Evolutionary conservation across 2,888 invertebrate genomes (phyloP), one percentile per base, ranked within the genome.

Genomic region (Actias luna): DNA sequence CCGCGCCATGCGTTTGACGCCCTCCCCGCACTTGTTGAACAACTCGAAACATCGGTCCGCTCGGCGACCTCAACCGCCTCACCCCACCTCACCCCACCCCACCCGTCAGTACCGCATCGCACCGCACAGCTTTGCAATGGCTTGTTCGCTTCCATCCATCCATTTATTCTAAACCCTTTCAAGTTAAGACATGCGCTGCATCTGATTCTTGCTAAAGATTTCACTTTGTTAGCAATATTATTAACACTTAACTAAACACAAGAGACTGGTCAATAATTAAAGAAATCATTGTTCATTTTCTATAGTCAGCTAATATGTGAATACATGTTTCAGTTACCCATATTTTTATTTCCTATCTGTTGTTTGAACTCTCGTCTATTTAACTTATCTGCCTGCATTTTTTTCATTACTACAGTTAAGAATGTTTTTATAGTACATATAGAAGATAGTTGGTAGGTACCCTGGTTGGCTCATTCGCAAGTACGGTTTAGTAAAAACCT

Each of bases 1-100:
- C 85, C 88, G 84, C 83, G 87, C 87, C 85, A 85, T 85, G 87
- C 88, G 87, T 83, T 84, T 80, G 79, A 70, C 78, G 80, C 78
- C 79, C 82, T 78, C 82, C 82, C 79, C 84, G 80, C 87, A 90
- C 90, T 90, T 90, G 91, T 90, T 91, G 90, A 87, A 79, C 83
- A 76, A 35, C 57, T 50, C 61, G 46, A 25, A 50, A 50, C 46
- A 27, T 46, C 62, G 42, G 42, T 42, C 42, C 18, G 42, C 42
- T 27, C 33, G 10, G 59, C 65, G 65, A 61, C 66, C 65, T 63
- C 66, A 55, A 55, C 61, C 65, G 36, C 58, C 35, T 46, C 59
- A 29, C 55, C 12, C 22, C 25, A 50, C 46, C 46, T 4, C 46
- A 50, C 46, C 25, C 8, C 10, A 46, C 42, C 4, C 33, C 33